phyloP scores from a whole-genome alignment of 2,113 vertebrate species.

The Calyptommatus sinebrachiatus region DNA sequence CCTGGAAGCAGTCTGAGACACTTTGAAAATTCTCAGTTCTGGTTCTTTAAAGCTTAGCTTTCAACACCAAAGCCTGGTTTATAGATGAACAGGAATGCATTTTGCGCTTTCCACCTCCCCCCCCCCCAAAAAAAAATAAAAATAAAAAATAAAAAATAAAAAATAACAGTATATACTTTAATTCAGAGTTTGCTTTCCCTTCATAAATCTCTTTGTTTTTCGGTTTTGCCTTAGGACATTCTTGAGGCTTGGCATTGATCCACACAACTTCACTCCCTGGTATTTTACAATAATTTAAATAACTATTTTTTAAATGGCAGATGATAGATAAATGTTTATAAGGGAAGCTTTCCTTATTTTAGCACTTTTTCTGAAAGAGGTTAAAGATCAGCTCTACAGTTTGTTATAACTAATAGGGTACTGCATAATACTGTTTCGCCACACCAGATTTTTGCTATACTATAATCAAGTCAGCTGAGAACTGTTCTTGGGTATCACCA shows the following conservation, averaged over 20 bases:
- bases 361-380: no score
- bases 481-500: no score
- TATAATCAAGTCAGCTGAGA: no score
- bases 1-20: no score
- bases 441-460: no score
- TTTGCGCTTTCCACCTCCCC: not conserved
- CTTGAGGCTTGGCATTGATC: not conserved
- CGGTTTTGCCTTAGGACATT: not conserved
- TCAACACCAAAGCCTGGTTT: not conserved
- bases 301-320: not conserved
- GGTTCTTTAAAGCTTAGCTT: no score
- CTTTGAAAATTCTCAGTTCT: not conserved
- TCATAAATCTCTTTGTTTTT: not conserved
- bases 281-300: not conserved
- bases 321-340: not conserved
- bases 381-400: no score
- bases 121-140: no score
- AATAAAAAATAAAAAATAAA: no score
- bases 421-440: no score
- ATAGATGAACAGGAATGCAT: not conserved
- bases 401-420: no score
- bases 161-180: not conserved
- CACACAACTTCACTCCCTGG: not conserved
- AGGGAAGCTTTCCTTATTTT: no score
- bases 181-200: not conserved